Conservation (phyloP, 2,888 invertebrate species). For the Pediacus dermestoides region DNA sequence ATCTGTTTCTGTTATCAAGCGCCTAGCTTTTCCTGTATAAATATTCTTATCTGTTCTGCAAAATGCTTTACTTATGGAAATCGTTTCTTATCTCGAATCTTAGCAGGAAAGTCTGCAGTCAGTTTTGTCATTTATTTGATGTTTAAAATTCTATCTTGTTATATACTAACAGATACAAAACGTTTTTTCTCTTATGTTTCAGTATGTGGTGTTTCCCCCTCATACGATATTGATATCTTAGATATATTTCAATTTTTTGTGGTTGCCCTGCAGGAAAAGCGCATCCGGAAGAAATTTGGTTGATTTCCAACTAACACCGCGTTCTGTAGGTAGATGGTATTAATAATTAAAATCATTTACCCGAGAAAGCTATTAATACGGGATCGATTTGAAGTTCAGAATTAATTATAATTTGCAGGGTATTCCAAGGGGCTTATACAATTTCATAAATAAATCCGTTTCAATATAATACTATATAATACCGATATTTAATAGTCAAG, state of each 20-base stretch:
- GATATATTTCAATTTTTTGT: no score
- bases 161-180: neutral
- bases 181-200: no score
- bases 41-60: constrained; percentile 28
- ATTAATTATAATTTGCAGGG: constrained; percentile 7
- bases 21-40: constrained; percentile 29
- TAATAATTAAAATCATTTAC: constrained; percentile 23
- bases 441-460: constrained; percentile 4
- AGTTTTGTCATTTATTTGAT: constrained; percentile 21
- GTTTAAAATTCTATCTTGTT: constrained; percentile 15
- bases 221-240: no score
- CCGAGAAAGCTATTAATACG: constrained; percentile 19
- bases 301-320: no score
- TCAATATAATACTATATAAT: no score
- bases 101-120: constrained; percentile 22
- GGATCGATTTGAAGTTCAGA: constrained; percentile 20
- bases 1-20: constrained; percentile 24
- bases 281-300: no score
- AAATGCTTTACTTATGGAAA: constrained; percentile 34
- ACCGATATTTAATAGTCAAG: no score
- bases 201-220: no score
- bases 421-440: neutral
- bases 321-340: no score
- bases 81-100: constrained; percentile 27
- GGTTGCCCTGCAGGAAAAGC: no score